Conservation (phyloP, 2,113 vertebrate genomes). For the Campylorhamphus procurvoides region DNA sequence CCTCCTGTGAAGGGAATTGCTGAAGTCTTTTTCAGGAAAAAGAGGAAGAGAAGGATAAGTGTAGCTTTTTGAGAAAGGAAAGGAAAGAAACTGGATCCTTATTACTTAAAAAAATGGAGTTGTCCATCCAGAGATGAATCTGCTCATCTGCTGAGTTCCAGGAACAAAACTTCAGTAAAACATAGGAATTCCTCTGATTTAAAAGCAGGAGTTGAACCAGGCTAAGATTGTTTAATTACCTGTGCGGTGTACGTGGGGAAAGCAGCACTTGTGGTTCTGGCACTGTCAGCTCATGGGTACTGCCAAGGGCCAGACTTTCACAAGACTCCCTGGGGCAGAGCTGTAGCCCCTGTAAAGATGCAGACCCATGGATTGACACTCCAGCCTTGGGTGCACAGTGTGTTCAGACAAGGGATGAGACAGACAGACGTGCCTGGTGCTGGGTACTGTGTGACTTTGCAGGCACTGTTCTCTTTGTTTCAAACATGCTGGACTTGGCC, state of each 20-base stretch:
- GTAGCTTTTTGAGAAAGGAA: not conserved
- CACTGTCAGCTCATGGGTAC: fast-evolving
- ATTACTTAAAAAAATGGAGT: not conserved
- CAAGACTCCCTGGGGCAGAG: too few relatives aligned
- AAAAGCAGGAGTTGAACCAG: not conserved
- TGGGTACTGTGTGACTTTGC: not conserved
- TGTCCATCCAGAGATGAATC: not conserved
- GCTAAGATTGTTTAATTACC: not conserved
- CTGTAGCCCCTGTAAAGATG: not conserved
- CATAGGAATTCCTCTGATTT: not conserved
- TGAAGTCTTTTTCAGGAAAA: not conserved
- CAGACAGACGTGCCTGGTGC: not conserved
- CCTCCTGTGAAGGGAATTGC: not conserved
- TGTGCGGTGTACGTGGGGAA: not conserved
- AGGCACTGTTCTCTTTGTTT: not conserved
- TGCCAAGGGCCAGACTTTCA: not conserved
- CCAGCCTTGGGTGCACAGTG: not conserved
- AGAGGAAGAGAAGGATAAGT: not conserved
- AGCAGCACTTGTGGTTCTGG: not conserved
- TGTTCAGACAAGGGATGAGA: not conserved
- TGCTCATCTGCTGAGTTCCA: not conserved
- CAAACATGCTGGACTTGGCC: not conserved
- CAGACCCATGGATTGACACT: not conserved
- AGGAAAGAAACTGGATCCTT: not conserved
- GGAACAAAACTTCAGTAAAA: not conserved